phyloP scores from a whole-genome alignment of 1,140 invertebrate genomes.

The Meloidogyne chitwoodi region DNA sequence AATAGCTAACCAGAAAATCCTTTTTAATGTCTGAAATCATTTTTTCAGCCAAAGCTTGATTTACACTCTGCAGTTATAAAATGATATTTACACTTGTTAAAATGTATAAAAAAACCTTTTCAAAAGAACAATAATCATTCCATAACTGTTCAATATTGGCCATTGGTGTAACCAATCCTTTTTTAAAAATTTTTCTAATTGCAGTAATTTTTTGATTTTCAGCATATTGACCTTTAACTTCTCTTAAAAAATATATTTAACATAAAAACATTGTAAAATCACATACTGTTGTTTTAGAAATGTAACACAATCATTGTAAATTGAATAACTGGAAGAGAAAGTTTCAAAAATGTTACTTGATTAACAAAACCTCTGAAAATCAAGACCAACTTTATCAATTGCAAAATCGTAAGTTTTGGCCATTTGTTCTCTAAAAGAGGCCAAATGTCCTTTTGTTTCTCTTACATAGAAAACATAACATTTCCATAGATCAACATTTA shows the following conservation, averaged over 20 bases:
- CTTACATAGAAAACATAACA: slow-evolving; percentile 91
- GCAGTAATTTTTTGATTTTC: slow-evolving; percentile 98
- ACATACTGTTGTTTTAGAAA: slow-evolving; percentile 87
- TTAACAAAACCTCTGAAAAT: slow-evolving; percentile 63
- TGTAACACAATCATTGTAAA: slow-evolving; percentile 79
- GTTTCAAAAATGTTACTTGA: slow-evolving; percentile 81
- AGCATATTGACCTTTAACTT: slow-evolving; percentile 94
- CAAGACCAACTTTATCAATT: slow-evolving; percentile 95
- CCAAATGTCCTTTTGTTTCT: slow-evolving; percentile 56
- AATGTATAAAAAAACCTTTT: slow-evolving; percentile 58
- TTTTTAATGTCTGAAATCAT: slow-evolving; percentile 82
- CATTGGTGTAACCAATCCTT: slow-evolving; percentile 91
- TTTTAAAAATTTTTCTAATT: slow-evolving; percentile 90
- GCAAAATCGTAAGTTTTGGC: slow-evolving; percentile 74
- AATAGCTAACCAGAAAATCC: slow-evolving; percentile 64
- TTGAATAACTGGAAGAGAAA: slow-evolving; percentile 24
- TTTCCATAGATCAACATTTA: slow-evolving; percentile 98
- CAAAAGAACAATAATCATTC: slow-evolving; percentile 89
- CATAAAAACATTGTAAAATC: slow-evolving; percentile 24
- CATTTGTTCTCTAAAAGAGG: slow-evolving; percentile 38
- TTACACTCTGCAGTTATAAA: slow-evolving; percentile 86
- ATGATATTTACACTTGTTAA: background rate
- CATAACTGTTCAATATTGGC: slow-evolving; percentile 93
- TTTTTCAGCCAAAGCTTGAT: slow-evolving; percentile 90
- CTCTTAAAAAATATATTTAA: slow-evolving; percentile 61